Percentiles rank a stretch among this genome's conserved stretches.
These are phyloP conservation scores for Vombatus ursinus DNA, from an alignment of 2,113 vertebrate species.

Conservation along the genomic window DNA sequence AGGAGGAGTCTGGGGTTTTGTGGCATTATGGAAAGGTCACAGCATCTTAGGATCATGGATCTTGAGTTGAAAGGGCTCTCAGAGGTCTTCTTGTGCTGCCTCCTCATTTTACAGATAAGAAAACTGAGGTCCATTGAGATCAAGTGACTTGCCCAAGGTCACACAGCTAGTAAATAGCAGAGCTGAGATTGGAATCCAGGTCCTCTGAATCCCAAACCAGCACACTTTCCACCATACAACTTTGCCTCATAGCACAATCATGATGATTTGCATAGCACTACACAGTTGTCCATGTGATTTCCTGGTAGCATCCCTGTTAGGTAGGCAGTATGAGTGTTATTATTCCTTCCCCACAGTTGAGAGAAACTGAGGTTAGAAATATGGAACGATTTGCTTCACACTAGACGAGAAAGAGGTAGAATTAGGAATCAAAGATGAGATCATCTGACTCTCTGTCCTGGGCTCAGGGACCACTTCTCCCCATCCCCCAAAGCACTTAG, in stretches of 20 bases:
- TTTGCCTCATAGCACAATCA: not conserved
- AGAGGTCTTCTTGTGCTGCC: no score
- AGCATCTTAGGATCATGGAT: not conserved
- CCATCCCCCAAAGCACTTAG: not conserved
- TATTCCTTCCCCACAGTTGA: not conserved
- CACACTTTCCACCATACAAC: not conserved
- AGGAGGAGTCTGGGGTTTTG: not conserved
- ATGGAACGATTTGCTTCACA: not conserved
- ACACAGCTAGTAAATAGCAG: not conserved
- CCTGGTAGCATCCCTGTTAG: not conserved
- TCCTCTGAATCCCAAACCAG: not conserved
- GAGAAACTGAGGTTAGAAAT: not conserved
- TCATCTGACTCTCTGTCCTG: not conserved
- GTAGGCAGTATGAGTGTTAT: not conserved
- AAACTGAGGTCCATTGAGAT: not conserved
- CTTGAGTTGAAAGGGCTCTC: not conserved
- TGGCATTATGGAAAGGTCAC: not conserved
- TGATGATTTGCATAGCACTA: not conserved
- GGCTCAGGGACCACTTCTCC: not conserved
- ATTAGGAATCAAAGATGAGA: not conserved
- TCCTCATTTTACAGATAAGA: not conserved
- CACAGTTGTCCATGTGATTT: not conserved
- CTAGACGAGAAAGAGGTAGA: not conserved
- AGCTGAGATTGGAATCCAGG: not conserved
- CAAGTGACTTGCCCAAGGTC: not conserved